Conservation (phyloP, 2,797 vertebrate species). For the Rhyacichthys aspro region DNA sequence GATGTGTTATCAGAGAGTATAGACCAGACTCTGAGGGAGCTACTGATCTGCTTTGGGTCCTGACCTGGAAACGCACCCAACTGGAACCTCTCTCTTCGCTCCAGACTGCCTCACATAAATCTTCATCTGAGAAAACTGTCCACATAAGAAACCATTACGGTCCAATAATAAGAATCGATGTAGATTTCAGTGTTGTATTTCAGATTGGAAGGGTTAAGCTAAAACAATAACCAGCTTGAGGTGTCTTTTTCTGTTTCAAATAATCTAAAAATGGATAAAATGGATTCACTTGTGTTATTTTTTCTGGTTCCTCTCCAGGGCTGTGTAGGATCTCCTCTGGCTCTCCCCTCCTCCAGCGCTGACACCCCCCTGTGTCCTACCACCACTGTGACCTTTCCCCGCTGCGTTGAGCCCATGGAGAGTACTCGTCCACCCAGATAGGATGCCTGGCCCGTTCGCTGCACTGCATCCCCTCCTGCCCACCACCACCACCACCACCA, state of each 20-base stretch:
- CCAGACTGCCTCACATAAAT: conserved; percentile 2
- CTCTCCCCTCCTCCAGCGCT: conserved; percentile 28
- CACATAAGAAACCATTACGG: too few species aligned
- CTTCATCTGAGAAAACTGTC: too few species aligned
- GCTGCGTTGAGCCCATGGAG: conserved; percentile 68
- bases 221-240: too few species aligned
- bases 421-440: conserved; percentile 70
- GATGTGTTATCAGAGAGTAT: conserved; percentile 19
- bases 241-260: background rate
- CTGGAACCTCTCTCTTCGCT: conserved; percentile 3
- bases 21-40: conserved; percentile 3
- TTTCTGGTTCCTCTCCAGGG: conserved; percentile 16
- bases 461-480: conserved; percentile 73
- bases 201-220: too few species aligned
- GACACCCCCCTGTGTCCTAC: conserved; percentile 32
- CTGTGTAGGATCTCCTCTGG: conserved; percentile 32
- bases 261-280: too few species aligned
- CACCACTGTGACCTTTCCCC: conserved; percentile 34
- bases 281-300: background rate
- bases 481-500: conserved; percentile 65
- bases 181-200: too few species aligned
- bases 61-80: conserved; percentile 10
- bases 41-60: conserved; percentile 1
- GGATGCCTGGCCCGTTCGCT: conserved; percentile 66
- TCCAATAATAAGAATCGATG: too few species aligned